A percentile compares a stretch with the other conserved stretches of the same genome.
These are phyloP conservation scores for Corythucha ciliata DNA, from an alignment of 2,888 invertebrate species.

Conservation along the genomic window DNA sequence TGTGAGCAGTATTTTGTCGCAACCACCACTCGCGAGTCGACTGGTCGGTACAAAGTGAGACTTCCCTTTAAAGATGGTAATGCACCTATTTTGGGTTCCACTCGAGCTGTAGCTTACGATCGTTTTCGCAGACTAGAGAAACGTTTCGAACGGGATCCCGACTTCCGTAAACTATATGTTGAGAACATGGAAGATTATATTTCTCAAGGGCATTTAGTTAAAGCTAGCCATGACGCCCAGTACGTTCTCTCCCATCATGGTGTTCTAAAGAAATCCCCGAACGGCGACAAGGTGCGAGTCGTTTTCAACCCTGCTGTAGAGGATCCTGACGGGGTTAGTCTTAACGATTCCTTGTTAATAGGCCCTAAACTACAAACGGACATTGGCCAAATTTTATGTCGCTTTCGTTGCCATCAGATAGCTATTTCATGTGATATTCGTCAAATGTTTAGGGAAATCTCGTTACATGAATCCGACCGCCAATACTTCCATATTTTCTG, in stretches of 20 bases:
- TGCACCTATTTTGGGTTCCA: conserved; percentile 3
- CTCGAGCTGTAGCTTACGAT: neutral
- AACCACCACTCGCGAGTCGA: conserved; percentile 5
- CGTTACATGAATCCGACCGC: too few relatives aligned
- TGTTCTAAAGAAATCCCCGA: conserved; percentile 10
- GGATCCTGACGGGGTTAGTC: conserved; percentile 1
- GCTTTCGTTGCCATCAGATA: neutral
- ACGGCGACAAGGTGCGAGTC: conserved; percentile 9
- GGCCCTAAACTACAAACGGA: conserved; percentile 20
- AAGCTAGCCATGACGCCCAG: neutral
- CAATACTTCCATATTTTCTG: too few relatives aligned
- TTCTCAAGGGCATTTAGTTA: conserved; percentile 9
- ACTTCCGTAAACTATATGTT: neutral
- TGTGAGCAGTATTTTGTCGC: conserved; percentile 10
- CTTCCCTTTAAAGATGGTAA: conserved; percentile 1
- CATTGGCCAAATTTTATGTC: conserved; percentile 5
- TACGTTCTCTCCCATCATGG: conserved; percentile 22
- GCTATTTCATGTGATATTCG: conserved; percentile 7
- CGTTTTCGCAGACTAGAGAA: conserved; percentile 12
- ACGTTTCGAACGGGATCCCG: conserved; percentile 5
- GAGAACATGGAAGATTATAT: conserved; percentile 18
- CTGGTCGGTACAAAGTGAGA: conserved; percentile 11
- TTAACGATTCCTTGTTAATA: conserved; percentile 8
- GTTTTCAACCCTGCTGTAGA: conserved; percentile 13
- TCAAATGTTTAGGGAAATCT: conserved; percentile 5